These are phyloP conservation scores for Sebastes steindachneri DNA, from an alignment of 2,797 vertebrate species.

Conservation along the genomic window DNA sequence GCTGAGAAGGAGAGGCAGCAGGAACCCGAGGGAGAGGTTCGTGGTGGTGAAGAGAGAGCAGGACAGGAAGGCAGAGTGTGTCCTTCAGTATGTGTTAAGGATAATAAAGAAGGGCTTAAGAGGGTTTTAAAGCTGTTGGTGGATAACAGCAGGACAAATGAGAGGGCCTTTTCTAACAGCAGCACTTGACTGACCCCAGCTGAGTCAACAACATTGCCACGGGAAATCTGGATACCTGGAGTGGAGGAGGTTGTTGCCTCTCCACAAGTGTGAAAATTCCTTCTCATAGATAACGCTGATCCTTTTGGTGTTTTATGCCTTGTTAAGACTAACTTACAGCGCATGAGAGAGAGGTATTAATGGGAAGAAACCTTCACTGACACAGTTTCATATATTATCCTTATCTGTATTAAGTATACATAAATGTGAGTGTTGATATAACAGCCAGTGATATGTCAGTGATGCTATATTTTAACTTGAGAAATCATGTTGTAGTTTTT, in stretches of 20 bases:
- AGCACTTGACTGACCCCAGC: constrained; percentile 74
- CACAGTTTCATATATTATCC: neutral
- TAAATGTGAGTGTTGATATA: constrained; percentile 16
- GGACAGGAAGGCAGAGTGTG: constrained; percentile 68
- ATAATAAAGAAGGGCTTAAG: constrained; percentile 75
- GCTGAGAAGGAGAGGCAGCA: constrained; percentile 18
- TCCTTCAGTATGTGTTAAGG: constrained; percentile 70
- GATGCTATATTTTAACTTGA: neutral
- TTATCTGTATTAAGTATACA: constrained; percentile 31
- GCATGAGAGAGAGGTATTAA: neutral
- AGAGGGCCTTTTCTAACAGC: constrained; percentile 62
- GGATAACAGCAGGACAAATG: constrained; percentile 79
- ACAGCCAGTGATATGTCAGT: neutral
- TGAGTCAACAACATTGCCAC: constrained; percentile 75
- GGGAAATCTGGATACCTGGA: constrained; percentile 62
- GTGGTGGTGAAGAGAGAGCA: constrained; percentile 16
- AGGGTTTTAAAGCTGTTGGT: constrained; percentile 70
- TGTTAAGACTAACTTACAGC: constrained; percentile 19
- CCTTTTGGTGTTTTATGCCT: constrained; percentile 23
- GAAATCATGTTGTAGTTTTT: neutral
- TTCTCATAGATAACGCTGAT: constrained; percentile 42
- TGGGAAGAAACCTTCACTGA: neutral
- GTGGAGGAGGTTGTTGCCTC: constrained; percentile 24
- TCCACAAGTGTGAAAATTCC: constrained; percentile 50
- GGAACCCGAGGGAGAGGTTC: constrained; percentile 20